Evolutionary conservation across 2,888 invertebrate genomes (phyloP), one percentile per base, ranked within the genome.

Genomic region (Gastracanthus pulcherrimus): DNA sequence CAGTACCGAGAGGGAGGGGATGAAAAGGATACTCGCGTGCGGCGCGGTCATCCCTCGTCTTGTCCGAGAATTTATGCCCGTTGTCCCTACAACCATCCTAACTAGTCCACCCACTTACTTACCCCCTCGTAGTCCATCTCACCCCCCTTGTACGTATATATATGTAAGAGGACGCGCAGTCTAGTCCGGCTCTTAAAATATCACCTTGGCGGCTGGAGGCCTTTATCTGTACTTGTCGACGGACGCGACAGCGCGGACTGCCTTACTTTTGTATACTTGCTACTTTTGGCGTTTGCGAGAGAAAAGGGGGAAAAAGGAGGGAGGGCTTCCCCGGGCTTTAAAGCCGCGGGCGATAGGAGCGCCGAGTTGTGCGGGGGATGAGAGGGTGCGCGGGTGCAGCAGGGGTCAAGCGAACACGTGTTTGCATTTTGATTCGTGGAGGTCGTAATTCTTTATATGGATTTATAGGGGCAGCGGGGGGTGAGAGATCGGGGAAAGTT

Each of bases 101-200:
- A 91, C 91, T 89, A 90, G 91, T 90, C 90, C 89, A 89, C 88
- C 89, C 90, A 90, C 89, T 91, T 89, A 89, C 90, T 90, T 90
- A 89, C 88, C 86, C 87, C 87, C 88, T 84, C 86, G 38, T 0
- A n/a, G n/a, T 85, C 66, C 45, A 5, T 26, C 36, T 2, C 29
- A 16, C 26, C 23, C 16, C 60, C 36, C 38, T 41, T 23, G 23
- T 41, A 13, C 23, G 13, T 66, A n/a, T 41, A 29, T n/a, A 19
- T 7, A 48, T 55, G 55, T 55, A 55, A 55, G 64, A 84, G 85
- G 84, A 82, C 85, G 85, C 84, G n/a, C n/a, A n/a, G n/a, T n/a
- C n/a, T n/a, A n/a, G n/a, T 86, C 87, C 84, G 88, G 36, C 87
- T n/a, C 89, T 88, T 90, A 89, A 91, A 90, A 91, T 91, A 91